Evolutionary conservation across 2,888 invertebrate species (phyloP).

Genomic region (Sacculina carcini): DNA sequence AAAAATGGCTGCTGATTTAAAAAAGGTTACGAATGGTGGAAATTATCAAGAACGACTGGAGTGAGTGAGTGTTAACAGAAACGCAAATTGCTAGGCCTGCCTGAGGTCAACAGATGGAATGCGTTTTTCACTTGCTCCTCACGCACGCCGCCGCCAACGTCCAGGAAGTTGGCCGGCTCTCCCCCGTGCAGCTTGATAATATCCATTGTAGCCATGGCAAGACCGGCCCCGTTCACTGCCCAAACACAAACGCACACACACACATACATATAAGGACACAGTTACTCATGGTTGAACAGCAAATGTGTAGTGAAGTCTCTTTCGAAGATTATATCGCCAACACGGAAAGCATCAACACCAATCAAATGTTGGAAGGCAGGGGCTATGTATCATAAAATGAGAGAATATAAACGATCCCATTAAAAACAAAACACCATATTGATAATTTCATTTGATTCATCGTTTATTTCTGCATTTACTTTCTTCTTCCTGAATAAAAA

Average conservation of each 20-base stretch:
- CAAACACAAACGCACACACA: constrained; percentile 10
- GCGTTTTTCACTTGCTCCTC: constrained; percentile 80
- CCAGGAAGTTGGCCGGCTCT: constrained; percentile 88
- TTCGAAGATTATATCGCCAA: not conserved
- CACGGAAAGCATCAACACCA: no score
- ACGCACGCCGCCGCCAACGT: constrained; percentile 85
- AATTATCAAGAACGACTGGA: not conserved
- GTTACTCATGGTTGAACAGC: not conserved
- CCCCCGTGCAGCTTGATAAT: constrained; percentile 91
- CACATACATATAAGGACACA: not conserved
- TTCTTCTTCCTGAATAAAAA: no score
- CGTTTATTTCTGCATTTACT: no score
- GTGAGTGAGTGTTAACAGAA: no score
- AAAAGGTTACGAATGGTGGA: not conserved
- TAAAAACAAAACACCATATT: no score
- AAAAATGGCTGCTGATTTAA: not conserved
- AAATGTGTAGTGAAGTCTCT: not conserved
- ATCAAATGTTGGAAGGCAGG: no score
- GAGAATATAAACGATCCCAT: no score
- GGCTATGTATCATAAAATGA: no score
- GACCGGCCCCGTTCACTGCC: constrained; percentile 88
- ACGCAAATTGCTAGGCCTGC: constrained; percentile 20
- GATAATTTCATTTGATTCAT: no score
- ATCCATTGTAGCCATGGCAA: constrained; percentile 99
- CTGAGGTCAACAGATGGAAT: constrained; percentile 57